A percentile compares a stretch with the other conserved stretches of the same genome.
Evolutionary conservation across 2,888 invertebrate species (phyloP).

Genomic region (Nomada ruficornis): DNA sequence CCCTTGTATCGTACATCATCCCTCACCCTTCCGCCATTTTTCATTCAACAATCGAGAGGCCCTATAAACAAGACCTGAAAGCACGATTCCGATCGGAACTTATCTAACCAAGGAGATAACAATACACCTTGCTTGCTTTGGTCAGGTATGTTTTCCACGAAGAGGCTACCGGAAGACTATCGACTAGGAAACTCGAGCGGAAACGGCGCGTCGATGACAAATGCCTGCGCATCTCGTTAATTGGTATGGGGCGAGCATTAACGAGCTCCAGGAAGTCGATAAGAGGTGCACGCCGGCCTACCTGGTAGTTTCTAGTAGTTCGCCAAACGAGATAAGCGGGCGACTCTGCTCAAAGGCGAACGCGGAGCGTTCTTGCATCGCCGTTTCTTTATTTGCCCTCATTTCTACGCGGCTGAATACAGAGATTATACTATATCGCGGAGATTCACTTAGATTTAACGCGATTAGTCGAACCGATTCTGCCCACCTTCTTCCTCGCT

Average conservation of each 20-base stretch:
- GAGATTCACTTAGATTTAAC: slow-evolving; percentile 46
- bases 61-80: slow-evolving; percentile 42
- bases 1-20: not conserved
- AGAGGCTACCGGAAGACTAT: slow-evolving; percentile 16
- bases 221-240: slow-evolving; percentile 66
- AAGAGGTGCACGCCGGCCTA: slow-evolving; percentile 56
- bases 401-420: slow-evolving; percentile 33
- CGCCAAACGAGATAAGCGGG: slow-evolving; percentile 58
- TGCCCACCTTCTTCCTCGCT: not conserved
- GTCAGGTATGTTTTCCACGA: slow-evolving; percentile 28
- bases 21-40: not conserved
- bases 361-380: slow-evolving; percentile 38
- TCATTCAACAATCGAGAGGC: slow-evolving; percentile 13
- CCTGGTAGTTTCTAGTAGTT: slow-evolving; percentile 65
- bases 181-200: slow-evolving; percentile 60
- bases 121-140: slow-evolving; percentile 34
- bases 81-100: slow-evolving; percentile 44
- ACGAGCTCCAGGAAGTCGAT: slow-evolving; percentile 70
- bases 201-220: slow-evolving; percentile 66
- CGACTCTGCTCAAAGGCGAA: slow-evolving; percentile 49
- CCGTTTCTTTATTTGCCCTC: slow-evolving; percentile 38
- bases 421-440: slow-evolving; percentile 51
- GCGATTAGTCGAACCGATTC: slow-evolving; percentile 41
- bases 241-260: slow-evolving; percentile 68
- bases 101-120: slow-evolving; percentile 56